A percentile compares a stretch with the other conserved stretches of the same genome.
Evolutionary conservation across 2,888 invertebrate genomes (phyloP).

Genomic region (Parnassius mnemosyne): DNA sequence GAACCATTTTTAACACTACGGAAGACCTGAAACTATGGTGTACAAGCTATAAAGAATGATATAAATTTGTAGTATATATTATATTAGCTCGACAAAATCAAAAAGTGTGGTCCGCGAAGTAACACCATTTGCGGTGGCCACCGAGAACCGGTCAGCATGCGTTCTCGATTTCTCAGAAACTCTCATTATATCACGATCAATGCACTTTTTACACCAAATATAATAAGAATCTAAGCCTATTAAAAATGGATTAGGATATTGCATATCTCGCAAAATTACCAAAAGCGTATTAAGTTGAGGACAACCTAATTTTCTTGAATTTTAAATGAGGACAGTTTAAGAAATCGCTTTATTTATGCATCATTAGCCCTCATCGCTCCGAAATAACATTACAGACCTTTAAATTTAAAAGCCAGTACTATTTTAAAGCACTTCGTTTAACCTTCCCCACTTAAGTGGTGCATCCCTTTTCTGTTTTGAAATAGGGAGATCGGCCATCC

Average conservation of each 20-base stretch:
- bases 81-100: slow-evolving; percentile 8
- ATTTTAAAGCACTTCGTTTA: slow-evolving; percentile 52
- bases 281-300: background rate
- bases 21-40: no score
- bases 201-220: slow-evolving; percentile 51
- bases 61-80: slow-evolving; percentile 3
- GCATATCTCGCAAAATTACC: background rate
- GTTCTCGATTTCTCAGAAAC: slow-evolving; percentile 34
- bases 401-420: slow-evolving; percentile 49
- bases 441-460: slow-evolving; percentile 50
- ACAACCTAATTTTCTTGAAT: background rate
- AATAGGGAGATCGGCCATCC: slow-evolving; percentile 73
- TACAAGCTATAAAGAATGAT: background rate
- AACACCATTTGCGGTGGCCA: slow-evolving; percentile 29
- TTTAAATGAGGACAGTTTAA: slow-evolving; percentile 32
- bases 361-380: slow-evolving; percentile 64
- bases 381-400: slow-evolving; percentile 55
- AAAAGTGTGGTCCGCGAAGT: slow-evolving; percentile 31
- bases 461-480: slow-evolving; percentile 60
- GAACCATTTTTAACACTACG: no score
- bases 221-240: slow-evolving; percentile 41
- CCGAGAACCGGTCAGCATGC: slow-evolving; percentile 38
- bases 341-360: slow-evolving; percentile 62
- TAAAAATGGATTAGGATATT: slow-evolving; percentile 36
- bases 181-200: slow-evolving; percentile 37